These are phyloP conservation scores for Mythimna loreyi DNA, from an alignment of 2,888 invertebrate species.

Conservation along the genomic window DNA sequence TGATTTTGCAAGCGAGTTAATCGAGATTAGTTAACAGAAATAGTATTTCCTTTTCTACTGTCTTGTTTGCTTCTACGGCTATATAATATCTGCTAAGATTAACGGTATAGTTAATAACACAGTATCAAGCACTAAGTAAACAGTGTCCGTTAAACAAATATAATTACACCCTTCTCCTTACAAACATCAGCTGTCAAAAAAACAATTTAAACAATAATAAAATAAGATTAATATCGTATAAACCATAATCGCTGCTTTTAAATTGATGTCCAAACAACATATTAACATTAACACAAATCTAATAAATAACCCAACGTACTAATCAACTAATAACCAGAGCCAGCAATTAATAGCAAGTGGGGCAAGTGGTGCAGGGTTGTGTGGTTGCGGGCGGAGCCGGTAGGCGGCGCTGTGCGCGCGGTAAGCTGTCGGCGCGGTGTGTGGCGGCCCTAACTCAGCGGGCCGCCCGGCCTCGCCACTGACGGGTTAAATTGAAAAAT, in stretches of 20 bases:
- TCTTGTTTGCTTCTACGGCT: not conserved
- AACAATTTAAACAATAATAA: slow-evolving; percentile 48
- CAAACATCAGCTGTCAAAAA: slow-evolving; percentile 52
- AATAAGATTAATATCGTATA: slow-evolving; percentile 47
- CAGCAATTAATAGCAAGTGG: slow-evolving; percentile 63
- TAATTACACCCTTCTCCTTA: slow-evolving; percentile 24
- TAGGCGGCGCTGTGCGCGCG: slow-evolving; percentile 66
- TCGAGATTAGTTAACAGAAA: not conserved
- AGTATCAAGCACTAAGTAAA: slow-evolving; percentile 1
- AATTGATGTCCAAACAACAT: slow-evolving; percentile 57
- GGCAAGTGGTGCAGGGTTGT: slow-evolving; percentile 53
- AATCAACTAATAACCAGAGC: slow-evolving; percentile 67
- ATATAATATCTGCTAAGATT: not conserved
- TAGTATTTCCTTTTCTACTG: not conserved
- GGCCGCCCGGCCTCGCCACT: slow-evolving; percentile 76
- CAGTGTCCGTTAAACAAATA: slow-evolving; percentile 3
- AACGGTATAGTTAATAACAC: not conserved
- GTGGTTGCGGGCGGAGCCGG: slow-evolving; percentile 54
- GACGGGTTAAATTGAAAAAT: slow-evolving; percentile 90
- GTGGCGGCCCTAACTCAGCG: slow-evolving; percentile 89
- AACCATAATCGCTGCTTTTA: slow-evolving; percentile 54
- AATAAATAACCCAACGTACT: slow-evolving; percentile 67
- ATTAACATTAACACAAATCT: slow-evolving; percentile 63
- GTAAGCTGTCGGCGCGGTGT: slow-evolving; percentile 88
- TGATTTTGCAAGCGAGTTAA: not conserved